Evolutionary conservation across 2,113 vertebrate species (phyloP), one percentile per base, ranked within the genome.

Genomic region (Nerophis ophidion): DNA sequence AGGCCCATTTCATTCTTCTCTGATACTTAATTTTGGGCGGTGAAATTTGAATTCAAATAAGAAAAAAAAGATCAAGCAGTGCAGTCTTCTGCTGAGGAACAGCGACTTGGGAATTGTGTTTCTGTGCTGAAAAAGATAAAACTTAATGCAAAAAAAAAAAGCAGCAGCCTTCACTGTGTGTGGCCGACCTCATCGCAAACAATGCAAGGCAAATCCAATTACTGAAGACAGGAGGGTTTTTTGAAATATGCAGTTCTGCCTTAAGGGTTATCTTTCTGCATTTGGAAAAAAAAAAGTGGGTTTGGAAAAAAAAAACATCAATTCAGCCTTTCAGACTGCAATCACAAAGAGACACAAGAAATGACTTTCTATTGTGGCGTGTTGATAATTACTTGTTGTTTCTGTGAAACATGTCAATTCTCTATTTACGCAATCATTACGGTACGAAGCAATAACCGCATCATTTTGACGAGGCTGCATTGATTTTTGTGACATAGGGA

Each of bases 91-190:
- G 49, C 75, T 71, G 70, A 72, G 16, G 19, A 42, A 38, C 17
- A 56, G 56, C 75, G 70, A 70, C 70, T 81, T 67, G 66, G 68
- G 83, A 83, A 87, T 83, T 84, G 74, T 56, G 55, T 80, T 56
- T 84, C 74, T 81, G 84, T 81, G 81, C 82, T 72, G 84, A 79
- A 83, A 44, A 84, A 86, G 84, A 86, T 88, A 88, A 26, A 88
- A 86, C 78, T 75, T 81, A 84, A 81, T 85, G 69, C 72, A 85
- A 75, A 67, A 78, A 76, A 48, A 74, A 67, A 76, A 78, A 61
- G 57, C 67, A 59, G 57, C 72, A 64, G 75, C 72, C 55, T 68
- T 78, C 55, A 71, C 66, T 82, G 71, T 79, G 81, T 57, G 81
- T 57, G 66, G 71, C 79, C 80, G 75, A 69, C 77, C 72, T 81